Evolutionary conservation across 2,888 invertebrate species (phyloP), one percentile per base, ranked within the genome.

Genomic region (Tinea semifulvella): DNA sequence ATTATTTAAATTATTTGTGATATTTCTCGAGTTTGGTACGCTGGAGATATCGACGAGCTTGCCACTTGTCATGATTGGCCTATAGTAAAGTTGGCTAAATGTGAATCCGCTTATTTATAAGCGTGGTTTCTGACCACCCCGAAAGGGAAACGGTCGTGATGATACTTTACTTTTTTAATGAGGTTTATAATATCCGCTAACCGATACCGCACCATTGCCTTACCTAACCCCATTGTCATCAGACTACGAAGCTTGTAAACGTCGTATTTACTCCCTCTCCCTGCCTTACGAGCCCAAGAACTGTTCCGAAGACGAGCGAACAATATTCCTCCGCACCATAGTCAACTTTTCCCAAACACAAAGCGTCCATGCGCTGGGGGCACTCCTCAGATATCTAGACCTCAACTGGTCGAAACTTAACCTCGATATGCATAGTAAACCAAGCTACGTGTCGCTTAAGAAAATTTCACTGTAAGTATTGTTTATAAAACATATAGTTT

Each of bases 321-420:
- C 71, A 2, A 56, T 84, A 11, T 88, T 84, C 57, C 72, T 90
- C 0, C 79, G 85, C 44, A 86, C 88, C 0, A 63, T 85, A 1
- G 59, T 91, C 1, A 85, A 89, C 63, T 86, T 89, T 57, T 79
- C 81, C 31, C 83, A 85, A 49, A 80, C 76, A 4, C 76, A 84
- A 43, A 86, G 86, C 47, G 79, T 91, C 2, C 85, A 90, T 56
- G 88, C 92, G 0, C 62, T 89, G 2, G 93, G 92, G 3, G 86
- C 88, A 0, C 66, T 93, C 28, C 65, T 93, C 14, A 84, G 87
- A 55, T 90, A 87, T 61, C 57, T 92, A 25, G 91, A 92, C 51
- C 80, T 83, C 43, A 84, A 86, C 58, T 88, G 87, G 85, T 72
- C 79, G 11, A 65, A 72, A 8, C 49, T 85, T 31, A 66, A 67